phyloP scores from a whole-genome alignment of 2,113 vertebrate species.

The Phoxinus phoxinus region DNA sequence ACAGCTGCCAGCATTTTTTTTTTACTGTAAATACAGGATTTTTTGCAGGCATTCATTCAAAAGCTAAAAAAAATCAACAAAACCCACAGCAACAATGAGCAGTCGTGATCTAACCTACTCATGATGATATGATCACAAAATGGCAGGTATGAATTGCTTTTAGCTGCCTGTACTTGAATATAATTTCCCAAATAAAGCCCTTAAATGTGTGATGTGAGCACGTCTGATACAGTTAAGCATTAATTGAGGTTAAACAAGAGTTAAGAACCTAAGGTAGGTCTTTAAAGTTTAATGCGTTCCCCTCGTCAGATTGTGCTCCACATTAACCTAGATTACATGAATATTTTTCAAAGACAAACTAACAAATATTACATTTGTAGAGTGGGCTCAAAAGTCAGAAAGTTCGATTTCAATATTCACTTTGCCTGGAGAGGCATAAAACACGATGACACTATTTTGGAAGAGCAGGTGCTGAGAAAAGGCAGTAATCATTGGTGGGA shows the following conservation, averaged over 20 bases:
- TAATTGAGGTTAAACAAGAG: slow-evolving; percentile 53
- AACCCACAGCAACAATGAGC: neutral
- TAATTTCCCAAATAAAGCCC: slow-evolving; percentile 43
- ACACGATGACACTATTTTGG: neutral
- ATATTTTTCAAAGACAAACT: slow-evolving; percentile 23
- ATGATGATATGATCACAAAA: slow-evolving; percentile 16
- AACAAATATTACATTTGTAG: slow-evolving; percentile 37
- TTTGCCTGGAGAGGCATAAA: neutral
- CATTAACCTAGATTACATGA: slow-evolving; percentile 49
- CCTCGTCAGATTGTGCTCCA: slow-evolving; percentile 41
- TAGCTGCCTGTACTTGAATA: slow-evolving; percentile 35
- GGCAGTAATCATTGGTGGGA: slow-evolving; percentile 11
- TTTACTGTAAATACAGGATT: neutral
- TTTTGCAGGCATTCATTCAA: neutral
- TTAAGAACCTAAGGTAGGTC: slow-evolving; percentile 42
- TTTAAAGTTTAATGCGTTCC: slow-evolving; percentile 52
- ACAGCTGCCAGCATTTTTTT: neutral
- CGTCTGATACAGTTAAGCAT: slow-evolving; percentile 32
- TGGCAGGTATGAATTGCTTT: slow-evolving; percentile 8
- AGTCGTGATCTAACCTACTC: slow-evolving; percentile 14
- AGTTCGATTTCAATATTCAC: slow-evolving; percentile 5
- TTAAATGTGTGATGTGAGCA: slow-evolving; percentile 41
- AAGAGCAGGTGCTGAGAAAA: slow-evolving; percentile 42
- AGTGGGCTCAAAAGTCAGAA: slow-evolving; percentile 19
- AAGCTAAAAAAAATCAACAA: neutral